phyloP scores from a whole-genome alignment of 2,888 invertebrate species.

The Cephonodes hylas region DNA sequence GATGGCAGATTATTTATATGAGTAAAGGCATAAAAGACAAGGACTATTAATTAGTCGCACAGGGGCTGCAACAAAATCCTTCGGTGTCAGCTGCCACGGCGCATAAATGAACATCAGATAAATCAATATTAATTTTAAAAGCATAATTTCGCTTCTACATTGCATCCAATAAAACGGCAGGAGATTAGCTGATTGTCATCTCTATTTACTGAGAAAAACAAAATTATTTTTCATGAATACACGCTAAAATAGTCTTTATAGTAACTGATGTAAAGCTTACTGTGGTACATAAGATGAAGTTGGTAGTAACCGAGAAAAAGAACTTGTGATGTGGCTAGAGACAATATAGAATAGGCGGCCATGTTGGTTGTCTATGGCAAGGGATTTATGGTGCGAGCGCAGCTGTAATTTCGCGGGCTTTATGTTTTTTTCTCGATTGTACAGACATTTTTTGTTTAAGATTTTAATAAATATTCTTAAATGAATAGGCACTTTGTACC shows the following conservation, averaged over 20 bases:
- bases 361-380: constrained; percentile 70
- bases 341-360: constrained; percentile 69
- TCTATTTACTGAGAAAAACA: constrained; percentile 39
- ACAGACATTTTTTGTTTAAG: constrained; percentile 2
- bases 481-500: constrained; percentile 2
- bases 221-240: constrained; percentile 30
- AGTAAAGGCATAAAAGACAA: neutral
- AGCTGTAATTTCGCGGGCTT: constrained; percentile 60
- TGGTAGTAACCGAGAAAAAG: constrained; percentile 35
- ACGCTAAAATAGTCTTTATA: constrained; percentile 29
- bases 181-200: constrained; percentile 62
- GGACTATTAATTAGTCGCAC: neutral
- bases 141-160: constrained; percentile 36
- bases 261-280: constrained; percentile 11
- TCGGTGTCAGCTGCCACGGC: constrained; percentile 11
- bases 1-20: neutral
- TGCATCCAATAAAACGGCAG: constrained; percentile 57
- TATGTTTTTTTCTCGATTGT: constrained; percentile 28
- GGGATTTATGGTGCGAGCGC: constrained; percentile 62
- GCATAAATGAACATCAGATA: constrained; percentile 14
- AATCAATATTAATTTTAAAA: constrained; percentile 34
- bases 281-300: constrained; percentile 12
- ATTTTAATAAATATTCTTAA: constrained; percentile 6
- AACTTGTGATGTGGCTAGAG: constrained; percentile 55
- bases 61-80: neutral